These are phyloP conservation scores for Emydoidea blandingii DNA, from an alignment of 2,797 vertebrate species.

Conservation along the genomic window DNA sequence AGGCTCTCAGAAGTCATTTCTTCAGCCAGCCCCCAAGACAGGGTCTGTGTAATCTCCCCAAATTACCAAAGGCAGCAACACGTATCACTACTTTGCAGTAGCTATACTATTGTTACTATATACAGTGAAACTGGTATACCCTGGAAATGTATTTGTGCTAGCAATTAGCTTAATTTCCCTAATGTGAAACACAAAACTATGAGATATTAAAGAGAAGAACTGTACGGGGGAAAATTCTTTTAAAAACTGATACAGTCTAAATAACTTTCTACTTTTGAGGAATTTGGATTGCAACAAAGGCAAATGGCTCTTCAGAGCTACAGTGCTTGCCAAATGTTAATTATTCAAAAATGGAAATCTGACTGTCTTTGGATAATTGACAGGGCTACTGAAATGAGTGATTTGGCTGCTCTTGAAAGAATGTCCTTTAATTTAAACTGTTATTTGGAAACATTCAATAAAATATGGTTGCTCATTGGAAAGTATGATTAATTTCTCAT, in stretches of 20 bases:
- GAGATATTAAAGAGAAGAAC: background rate
- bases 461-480: constrained; percentile 39
- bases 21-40: background rate
- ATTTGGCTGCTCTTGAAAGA: constrained; percentile 52
- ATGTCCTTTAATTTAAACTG: constrained; percentile 48
- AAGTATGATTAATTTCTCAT: constrained; percentile 34
- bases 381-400: constrained; percentile 30
- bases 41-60: background rate
- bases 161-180: background rate
- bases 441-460: constrained; percentile 13
- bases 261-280: constrained; percentile 17
- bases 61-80: background rate
- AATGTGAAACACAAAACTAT: background rate
- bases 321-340: constrained; percentile 45
- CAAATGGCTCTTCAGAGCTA: constrained; percentile 9
- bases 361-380: constrained; percentile 56
- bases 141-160: background rate
- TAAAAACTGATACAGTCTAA: background rate
- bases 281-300: constrained; percentile 4
- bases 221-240: background rate
- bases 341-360: constrained; percentile 58
- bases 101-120: background rate
- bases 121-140: background rate
- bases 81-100: too few species aligned
- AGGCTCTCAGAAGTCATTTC: background rate